These are phyloP conservation scores for Bombyx mori DNA, from an alignment of 1,140 invertebrate species.

Conservation along the genomic window ASM3026992v2 NC_085124.1:11207501-11208000, in stretches of 20 bases:
- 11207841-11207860: constrained; percentile 1
- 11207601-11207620: no score
- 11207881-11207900: background rate
- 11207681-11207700: constrained; percentile 8
- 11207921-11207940: constrained; percentile 20
- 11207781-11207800: constrained; percentile 20
- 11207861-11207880: constrained; percentile 5
- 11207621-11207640: no score
- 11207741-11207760: constrained; percentile 33
- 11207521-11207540: no score
- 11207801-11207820: constrained; percentile 1
- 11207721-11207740: constrained; percentile 39
- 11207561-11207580: no score
- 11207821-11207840: background rate
- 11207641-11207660: background rate
- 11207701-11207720: constrained; percentile 30
- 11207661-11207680: constrained; percentile 1
- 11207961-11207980: constrained; percentile 22
- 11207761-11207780: constrained; percentile 13
- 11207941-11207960: constrained; percentile 20
- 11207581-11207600: no score
- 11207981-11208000: constrained; percentile 22
- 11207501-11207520: no score
- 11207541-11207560: no score
- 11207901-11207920: constrained; percentile 11